Evolutionary conservation across 2,113 vertebrate species (phyloP), one percentile per base, ranked within the genome.

Genomic region (Oreochromis aureus): DNA sequence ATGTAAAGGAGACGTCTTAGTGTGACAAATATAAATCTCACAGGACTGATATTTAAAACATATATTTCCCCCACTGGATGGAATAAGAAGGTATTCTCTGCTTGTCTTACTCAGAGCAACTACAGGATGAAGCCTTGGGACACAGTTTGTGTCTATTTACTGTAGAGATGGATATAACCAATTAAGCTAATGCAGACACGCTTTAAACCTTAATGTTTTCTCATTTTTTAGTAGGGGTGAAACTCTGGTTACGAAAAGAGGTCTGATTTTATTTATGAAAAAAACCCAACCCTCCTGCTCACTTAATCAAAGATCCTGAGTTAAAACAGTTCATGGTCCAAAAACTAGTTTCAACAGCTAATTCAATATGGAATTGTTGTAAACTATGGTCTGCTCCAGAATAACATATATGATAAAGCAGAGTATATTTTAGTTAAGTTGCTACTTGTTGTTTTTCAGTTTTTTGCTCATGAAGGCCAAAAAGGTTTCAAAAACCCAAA

Each of bases 211-310:
- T 4, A 16, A 51, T 51, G 16, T 6, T 18, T 16, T 48, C 15
- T 48, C 3, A 16, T 15, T 15, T 48, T 13, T 15, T 6, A 19
- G 7, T 6, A 48, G 46, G 15, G 3, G 46, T 3, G 13, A 16
- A 16, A 3, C 6, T 46, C 44, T 46, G 11, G 12, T 46, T 5
- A 15, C 46, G 4, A 51, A 16, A 51, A 18, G 13, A 48, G 46
- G 46, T 51, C 15, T 18, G 13, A 18, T 51, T 51, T 13, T 15
- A 46, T 15, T 46, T 46, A 46, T 46, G 44, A 46, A 46, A 44
- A 44, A 46, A 46, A 13, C 2, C 2, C 36, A 46, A 13, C 5
- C 36, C 11, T 22, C 34, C 61, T 0, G 4, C 39, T 69, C 4
- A 2, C 10, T 1, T 41, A 22, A 44, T 71, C n/a, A 71, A 41